Percentiles rank a stretch among this genome's conserved stretches.
Conservation (phyloP, 2,113 vertebrate genomes). For the Rhynchopsitta pachyrhyncha region DNA sequence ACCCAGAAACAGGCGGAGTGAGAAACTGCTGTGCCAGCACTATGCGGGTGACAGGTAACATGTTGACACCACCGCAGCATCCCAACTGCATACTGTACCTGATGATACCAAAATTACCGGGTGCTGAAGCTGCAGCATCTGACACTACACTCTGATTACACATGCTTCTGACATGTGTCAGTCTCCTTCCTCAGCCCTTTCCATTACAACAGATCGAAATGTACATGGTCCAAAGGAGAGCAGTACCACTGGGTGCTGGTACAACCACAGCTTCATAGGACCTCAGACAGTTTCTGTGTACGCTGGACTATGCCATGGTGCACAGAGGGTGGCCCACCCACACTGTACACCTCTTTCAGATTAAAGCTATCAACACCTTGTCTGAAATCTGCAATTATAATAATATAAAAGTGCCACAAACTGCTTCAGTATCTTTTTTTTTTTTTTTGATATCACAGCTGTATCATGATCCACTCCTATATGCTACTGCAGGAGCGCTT, state of each 20-base stretch:
- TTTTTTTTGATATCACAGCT: not conserved
- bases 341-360: not conserved
- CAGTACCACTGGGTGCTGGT: not conserved
- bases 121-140: not conserved
- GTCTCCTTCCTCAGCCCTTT: not conserved
- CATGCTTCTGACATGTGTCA: rapidly evolving
- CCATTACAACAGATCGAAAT: rapidly evolving
- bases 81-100: rapidly evolving
- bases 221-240: rapidly evolving
- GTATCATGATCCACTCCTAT: not conserved
- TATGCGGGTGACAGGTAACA: too few species aligned
- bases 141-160: rapidly evolving
- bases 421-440: not conserved
- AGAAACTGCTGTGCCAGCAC: not conserved
- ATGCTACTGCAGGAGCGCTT: not conserved
- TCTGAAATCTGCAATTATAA: not conserved
- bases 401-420: not conserved
- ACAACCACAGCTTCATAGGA: rapidly evolving
- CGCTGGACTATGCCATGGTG: rapidly evolving
- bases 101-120: not conserved
- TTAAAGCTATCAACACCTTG: not conserved
- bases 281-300: not conserved
- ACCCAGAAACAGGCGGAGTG: not conserved
- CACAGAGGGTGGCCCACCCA: not conserved
- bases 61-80: not conserved